A percentile compares a stretch with the other conserved stretches of the same genome.
Evolutionary conservation across 2,797 vertebrate genomes (phyloP).

Genomic region (Diceros bicornis): DNA sequence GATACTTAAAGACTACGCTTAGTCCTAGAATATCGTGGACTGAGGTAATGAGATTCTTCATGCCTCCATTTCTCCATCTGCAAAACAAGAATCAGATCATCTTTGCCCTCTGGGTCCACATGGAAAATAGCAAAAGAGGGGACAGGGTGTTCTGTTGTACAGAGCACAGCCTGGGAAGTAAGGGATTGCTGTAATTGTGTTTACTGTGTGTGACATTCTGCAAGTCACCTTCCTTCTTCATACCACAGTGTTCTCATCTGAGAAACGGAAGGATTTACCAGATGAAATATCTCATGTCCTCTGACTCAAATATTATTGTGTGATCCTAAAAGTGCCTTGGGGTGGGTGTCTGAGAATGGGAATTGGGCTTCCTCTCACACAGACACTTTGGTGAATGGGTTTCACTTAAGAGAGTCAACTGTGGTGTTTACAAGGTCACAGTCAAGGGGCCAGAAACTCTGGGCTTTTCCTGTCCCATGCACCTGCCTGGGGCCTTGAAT

Average conservation of each 20-base stretch:
- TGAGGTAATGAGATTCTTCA: neutral
- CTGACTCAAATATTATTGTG: neutral
- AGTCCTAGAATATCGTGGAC: neutral
- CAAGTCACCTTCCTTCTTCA: neutral
- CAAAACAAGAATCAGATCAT: neutral
- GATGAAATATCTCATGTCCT: neutral
- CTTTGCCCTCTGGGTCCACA: neutral
- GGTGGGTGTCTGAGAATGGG: neutral
- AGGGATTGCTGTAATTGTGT: rapidly evolving
- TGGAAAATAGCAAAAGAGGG: neutral
- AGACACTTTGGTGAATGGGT: neutral
- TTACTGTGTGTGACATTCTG: neutral
- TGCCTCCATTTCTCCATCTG: neutral
- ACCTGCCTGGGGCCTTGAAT: neutral
- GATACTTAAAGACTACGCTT: neutral
- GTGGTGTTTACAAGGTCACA: neutral
- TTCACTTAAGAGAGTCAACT: neutral
- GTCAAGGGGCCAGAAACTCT: neutral
- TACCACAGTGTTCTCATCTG: neutral
- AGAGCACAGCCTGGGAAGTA: rapidly evolving
- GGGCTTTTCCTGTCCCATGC: neutral
- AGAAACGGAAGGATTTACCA: neutral
- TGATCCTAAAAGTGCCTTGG: neutral
- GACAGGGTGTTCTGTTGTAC: neutral
- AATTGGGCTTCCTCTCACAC: neutral